phyloP scores from a whole-genome alignment of 2,797 vertebrate species.

The Emys orbicularis region DNA sequence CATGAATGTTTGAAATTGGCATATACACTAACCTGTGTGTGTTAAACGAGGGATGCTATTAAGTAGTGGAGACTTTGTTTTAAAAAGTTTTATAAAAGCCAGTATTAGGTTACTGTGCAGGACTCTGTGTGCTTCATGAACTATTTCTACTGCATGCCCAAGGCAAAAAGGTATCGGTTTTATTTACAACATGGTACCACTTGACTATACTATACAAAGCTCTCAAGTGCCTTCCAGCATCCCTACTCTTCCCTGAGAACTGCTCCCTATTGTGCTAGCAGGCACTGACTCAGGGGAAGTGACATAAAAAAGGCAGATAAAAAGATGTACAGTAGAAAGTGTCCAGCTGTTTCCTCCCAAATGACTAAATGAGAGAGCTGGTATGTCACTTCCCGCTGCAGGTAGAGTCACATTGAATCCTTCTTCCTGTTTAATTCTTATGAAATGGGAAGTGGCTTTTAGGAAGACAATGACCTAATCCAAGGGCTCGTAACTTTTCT shows the following conservation, averaged over 20 bases:
- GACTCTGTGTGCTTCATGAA: conserved; percentile 22
- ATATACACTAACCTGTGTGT: not conserved
- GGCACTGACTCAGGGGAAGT: conserved; percentile 60
- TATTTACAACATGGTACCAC: conserved; percentile 35
- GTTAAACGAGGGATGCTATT: not conserved
- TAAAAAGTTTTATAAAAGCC: not conserved
- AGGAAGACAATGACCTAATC: conserved; percentile 60
- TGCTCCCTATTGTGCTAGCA: conserved; percentile 53
- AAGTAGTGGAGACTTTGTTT: not conserved
- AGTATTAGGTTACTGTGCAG: conserved; percentile 22
- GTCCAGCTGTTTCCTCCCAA: conserved; percentile 81
- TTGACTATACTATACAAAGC: not conserved
- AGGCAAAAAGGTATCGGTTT: conserved; percentile 31
- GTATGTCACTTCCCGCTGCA: conserved; percentile 74
- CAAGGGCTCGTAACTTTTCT: not conserved
- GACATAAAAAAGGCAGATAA: conserved; percentile 59
- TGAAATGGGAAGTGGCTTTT: conserved; percentile 71
- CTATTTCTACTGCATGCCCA: conserved; percentile 28
- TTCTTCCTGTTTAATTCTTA: conserved; percentile 70
- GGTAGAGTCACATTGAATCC: conserved; percentile 69
- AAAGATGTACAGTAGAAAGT: conserved; percentile 54
- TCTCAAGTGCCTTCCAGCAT: conserved; percentile 12
- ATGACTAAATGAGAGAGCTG: conserved; percentile 63
- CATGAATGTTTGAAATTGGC: not conserved
- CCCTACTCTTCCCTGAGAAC: conserved; percentile 14